Percentiles rank a stretch among this genome's conserved stretches.
phyloP scores from a whole-genome alignment of 2,113 vertebrate genomes.

The Anoura caudifer region DNA sequence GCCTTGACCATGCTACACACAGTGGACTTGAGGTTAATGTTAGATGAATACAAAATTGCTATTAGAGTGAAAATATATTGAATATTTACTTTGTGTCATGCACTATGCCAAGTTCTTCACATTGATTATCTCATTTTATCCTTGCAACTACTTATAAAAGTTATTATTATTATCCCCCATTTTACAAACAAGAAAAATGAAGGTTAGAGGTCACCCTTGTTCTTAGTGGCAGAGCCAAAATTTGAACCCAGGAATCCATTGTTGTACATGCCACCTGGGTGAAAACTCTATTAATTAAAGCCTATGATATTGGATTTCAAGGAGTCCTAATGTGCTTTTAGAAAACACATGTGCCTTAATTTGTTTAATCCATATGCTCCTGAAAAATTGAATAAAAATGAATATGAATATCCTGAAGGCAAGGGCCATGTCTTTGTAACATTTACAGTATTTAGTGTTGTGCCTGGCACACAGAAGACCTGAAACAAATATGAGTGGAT shows the following conservation, averaged over 20 bases:
- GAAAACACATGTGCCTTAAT: background rate
- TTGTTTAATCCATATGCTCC: background rate
- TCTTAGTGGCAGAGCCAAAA: background rate
- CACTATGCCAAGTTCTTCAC: background rate
- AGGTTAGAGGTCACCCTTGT: background rate
- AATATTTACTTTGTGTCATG: background rate
- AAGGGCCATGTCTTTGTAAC: background rate
- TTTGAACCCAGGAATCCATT: background rate
- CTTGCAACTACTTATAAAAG: background rate
- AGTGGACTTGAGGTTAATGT: background rate
- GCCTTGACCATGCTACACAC: background rate
- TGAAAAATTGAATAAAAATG: background rate
- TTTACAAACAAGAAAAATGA: conserved; percentile 17
- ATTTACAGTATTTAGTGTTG: background rate
- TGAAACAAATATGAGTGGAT: background rate
- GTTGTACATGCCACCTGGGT: background rate
- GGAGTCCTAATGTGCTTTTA: background rate
- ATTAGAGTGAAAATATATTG: background rate
- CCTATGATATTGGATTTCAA: background rate
- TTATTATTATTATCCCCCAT: background rate
- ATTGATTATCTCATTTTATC: background rate
- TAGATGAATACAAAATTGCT: background rate
- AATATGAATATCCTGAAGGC: background rate
- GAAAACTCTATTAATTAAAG: background rate
- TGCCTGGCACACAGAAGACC: background rate